phyloP scores from a whole-genome alignment of 2,888 invertebrate genomes.

The Cephus runcator region DNA sequence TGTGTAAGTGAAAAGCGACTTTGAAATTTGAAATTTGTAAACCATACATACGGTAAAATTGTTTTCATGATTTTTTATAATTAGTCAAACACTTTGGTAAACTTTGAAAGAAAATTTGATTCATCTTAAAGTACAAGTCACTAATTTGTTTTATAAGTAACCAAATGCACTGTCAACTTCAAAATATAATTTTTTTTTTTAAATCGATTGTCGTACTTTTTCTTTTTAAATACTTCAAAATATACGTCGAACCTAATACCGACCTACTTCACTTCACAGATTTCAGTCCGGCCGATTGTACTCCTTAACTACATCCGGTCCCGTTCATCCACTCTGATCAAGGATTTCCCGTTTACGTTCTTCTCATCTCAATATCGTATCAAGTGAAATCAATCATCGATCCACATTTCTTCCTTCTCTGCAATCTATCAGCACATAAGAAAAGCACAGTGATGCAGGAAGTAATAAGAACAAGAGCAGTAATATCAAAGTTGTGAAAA shows the following conservation, averaged over 20 bases:
- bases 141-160: too few relatives aligned
- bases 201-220: neutral
- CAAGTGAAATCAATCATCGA: neutral
- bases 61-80: neutral
- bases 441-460: neutral
- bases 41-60: neutral
- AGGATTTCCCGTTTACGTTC: neutral
- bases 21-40: too few relatives aligned
- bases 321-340: neutral
- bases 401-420: neutral
- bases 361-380: neutral
- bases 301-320: neutral
- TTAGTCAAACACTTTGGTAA: too few relatives aligned
- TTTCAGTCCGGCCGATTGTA: neutral
- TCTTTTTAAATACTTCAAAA: neutral
- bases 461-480: neutral
- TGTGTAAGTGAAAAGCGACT: neutral
- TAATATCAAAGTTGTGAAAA: neutral
- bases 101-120: too few relatives aligned
- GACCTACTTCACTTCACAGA: neutral
- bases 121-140: too few relatives aligned
- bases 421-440: neutral
- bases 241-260: neutral
- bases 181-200: neutral
- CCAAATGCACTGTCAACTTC: neutral